Conservation (phyloP, 2,797 vertebrate genomes). For the Orestias chungarensis region DNA sequence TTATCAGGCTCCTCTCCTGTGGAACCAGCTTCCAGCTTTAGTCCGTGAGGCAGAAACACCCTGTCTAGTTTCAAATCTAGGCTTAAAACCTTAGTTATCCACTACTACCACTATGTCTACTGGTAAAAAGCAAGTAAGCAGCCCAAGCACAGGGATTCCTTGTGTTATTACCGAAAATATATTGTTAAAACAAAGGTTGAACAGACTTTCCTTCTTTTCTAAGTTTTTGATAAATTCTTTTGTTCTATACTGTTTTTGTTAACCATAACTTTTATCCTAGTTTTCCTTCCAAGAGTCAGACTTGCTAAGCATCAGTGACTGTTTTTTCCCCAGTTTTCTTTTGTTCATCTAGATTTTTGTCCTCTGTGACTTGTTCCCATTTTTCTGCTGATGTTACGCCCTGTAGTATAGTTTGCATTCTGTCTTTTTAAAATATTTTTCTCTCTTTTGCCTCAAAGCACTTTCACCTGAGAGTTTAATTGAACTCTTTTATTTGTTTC, state of each 20-base stretch:
- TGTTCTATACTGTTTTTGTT: not conserved
- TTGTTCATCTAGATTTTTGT: not conserved
- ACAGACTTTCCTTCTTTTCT: not conserved
- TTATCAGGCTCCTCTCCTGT: too few relatives aligned
- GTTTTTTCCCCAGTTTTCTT: not conserved
- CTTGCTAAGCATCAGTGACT: not conserved
- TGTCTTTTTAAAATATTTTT: not conserved
- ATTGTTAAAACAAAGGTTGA: not conserved
- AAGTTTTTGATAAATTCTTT: not conserved
- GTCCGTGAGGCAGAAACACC: too few relatives aligned
- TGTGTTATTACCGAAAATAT: not conserved
- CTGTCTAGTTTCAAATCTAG: too few relatives aligned
- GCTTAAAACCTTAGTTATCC: too few relatives aligned
- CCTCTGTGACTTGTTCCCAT: not conserved
- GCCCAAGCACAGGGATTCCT: not conserved
- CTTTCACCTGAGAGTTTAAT: not conserved
- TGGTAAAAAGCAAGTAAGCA: not conserved
- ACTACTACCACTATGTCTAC: too few relatives aligned
- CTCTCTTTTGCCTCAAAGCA: not conserved
- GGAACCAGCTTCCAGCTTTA: too few relatives aligned
- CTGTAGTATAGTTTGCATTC: not conserved
- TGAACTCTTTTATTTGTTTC: slow-evolving; percentile 1
- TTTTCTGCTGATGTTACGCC: not conserved
- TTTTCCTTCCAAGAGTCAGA: not conserved
- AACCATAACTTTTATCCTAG: not conserved